A percentile compares a stretch with the other conserved stretches of the same genome.
Evolutionary conservation across 1,140 invertebrate genomes (phyloP).

Genomic region (Laupala kohalensis): DNA sequence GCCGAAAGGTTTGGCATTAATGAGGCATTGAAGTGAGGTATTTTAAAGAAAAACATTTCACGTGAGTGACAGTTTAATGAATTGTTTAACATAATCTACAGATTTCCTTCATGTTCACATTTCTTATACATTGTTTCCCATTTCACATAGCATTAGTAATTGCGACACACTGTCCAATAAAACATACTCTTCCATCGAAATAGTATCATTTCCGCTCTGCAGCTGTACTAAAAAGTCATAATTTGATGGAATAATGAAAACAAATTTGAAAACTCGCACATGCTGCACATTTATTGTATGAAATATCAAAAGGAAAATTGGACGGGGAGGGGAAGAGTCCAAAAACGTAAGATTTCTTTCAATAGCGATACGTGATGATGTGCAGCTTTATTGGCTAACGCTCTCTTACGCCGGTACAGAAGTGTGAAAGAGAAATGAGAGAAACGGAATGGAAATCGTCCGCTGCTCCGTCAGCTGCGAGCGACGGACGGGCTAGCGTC

Average conservation of each 20-base stretch:
- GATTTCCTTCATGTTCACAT: not conserved
- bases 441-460: too few relatives aligned
- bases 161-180: too few relatives aligned
- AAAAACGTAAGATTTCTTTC: not conserved
- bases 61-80: not conserved
- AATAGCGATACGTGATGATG: not conserved
- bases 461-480: too few relatives aligned
- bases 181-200: too few relatives aligned
- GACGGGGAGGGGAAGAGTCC: not conserved
- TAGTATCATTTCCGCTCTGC: too few relatives aligned
- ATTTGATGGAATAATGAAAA: not conserved
- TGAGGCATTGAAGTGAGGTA: too few relatives aligned
- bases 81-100: not conserved
- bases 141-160: too few relatives aligned
- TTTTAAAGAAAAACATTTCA: not conserved
- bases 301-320: not conserved
- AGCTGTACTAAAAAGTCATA: too few relatives aligned
- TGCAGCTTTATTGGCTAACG: not conserved
- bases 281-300: not conserved
- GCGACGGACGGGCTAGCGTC: not conserved
- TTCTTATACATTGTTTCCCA: not conserved
- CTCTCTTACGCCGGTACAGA: not conserved
- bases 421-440: not conserved
- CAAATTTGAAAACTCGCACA: not conserved
- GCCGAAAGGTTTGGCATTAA: too few relatives aligned